Conservation (phyloP, 2,113 vertebrate genomes). For the Myrmecobius fasciatus region DNA sequence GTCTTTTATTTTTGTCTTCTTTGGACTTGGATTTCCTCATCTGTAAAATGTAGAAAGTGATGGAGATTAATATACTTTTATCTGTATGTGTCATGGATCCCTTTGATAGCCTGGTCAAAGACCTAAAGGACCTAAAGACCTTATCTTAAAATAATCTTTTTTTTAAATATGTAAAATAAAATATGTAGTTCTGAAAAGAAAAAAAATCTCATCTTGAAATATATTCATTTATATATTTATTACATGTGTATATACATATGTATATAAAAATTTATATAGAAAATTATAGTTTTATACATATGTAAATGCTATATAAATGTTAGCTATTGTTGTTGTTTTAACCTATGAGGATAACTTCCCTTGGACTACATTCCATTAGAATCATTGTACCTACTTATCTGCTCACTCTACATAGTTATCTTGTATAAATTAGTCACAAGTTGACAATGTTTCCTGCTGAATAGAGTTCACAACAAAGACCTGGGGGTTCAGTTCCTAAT, state of each 20-base stretch:
- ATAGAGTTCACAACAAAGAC: background rate
- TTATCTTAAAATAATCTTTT: background rate
- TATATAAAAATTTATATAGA: background rate
- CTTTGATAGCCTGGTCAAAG: background rate
- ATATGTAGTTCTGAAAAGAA: too few species aligned
- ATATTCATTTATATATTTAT: background rate
- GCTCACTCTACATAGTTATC: background rate
- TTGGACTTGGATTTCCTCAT: background rate
- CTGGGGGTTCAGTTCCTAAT: background rate
- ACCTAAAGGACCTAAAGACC: too few species aligned
- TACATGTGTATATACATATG: rapidly evolving
- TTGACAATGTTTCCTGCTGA: background rate
- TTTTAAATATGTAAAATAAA: background rate
- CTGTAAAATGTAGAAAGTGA: background rate
- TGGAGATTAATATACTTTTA: too few species aligned
- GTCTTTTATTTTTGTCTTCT: background rate
- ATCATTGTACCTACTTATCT: background rate
- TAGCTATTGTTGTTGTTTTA: background rate
- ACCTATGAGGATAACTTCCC: background rate
- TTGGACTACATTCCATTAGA: background rate
- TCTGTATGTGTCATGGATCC: background rate
- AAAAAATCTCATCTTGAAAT: background rate
- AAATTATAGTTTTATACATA: background rate
- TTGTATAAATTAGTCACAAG: background rate
- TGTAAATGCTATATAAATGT: background rate